Base-by-base conservation (phyloP, 2,888 invertebrate genomes). In the Drosophila ustulata region DNA sequence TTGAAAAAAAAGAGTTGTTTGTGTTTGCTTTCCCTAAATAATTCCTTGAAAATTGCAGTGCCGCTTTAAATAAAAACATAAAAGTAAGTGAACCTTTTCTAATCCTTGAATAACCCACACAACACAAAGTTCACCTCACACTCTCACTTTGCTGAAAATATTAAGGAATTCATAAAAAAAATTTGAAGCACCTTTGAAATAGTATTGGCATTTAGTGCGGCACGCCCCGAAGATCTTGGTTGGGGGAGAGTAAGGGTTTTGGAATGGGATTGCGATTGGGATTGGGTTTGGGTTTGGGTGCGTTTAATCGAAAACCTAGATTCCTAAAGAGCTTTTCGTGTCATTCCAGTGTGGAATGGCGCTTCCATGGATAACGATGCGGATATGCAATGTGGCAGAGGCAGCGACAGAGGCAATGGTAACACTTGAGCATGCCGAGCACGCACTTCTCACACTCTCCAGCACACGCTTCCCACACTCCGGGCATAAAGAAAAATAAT, bases 401-500 rank as follows among this genome's bases (percentile, higher is more conserved):
- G 32, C 32, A 30, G 84, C 78, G n/a, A n/a, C n/a, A 75, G 58
- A 64, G 58, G 53, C 67, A 64, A 50, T 78, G 84, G 86, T 75
- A 88, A 83, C 88, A 86, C 88, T 84, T 84, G 80, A 71, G 83
- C 57, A 84, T 84, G 80, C 88, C 68, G 56, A 55, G 88, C 83
- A 84, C 83, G 83, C 80, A 73, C 71, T 79, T 78, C 68, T 7
- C 13, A 26, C 51, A 43, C 39, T 58, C 18, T 18, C 18, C 18
- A 55, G 88, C 83, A 84, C 83, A 88, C 80, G 71, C 71, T 79
- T 66, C 57, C 66, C 67, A 53, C 39, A 25, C 56, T 41, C 26
- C 58, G 56, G 63, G 75, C 82, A 85, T 79, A 82, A 84, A 84
- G 87, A 86, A 84, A 88, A 84, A 84, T 84, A 84, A 84, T 84